These are phyloP conservation scores for Coelinius sp. DNA, from an alignment of 2,888 invertebrate species.

Conservation along the genomic window DNA sequence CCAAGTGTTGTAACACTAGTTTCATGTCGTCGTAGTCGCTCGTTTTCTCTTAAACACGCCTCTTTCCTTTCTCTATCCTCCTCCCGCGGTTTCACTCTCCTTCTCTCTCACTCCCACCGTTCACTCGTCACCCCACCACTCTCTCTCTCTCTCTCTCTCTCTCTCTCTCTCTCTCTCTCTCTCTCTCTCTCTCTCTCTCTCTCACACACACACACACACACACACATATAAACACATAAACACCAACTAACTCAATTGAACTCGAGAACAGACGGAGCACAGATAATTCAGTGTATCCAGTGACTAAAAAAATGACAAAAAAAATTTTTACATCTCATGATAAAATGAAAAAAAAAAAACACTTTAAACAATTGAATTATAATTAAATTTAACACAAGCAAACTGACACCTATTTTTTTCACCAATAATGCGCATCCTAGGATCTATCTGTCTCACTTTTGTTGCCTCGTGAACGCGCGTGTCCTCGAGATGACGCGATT, in stretches of 20 bases:
- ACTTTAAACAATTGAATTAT: not conserved
- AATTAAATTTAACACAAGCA: not conserved
- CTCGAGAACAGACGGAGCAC: too few species aligned
- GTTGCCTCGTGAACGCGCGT: conserved; percentile 46
- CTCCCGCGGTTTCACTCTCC: conserved; percentile 26
- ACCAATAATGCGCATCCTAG: not conserved
- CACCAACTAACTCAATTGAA: not conserved
- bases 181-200: conserved; percentile 12
- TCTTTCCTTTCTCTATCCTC: conserved; percentile 39
- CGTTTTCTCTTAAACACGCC: conserved; percentile 40
- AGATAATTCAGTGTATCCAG: not conserved
- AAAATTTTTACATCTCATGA: too few species aligned
- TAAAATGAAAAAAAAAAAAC: too few species aligned
- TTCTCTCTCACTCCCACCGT: conserved; percentile 11
- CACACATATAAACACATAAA: not conserved
- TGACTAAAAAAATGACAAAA: not conserved
- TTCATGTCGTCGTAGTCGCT: conserved; percentile 37
- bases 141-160: too few species aligned
- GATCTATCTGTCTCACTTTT: conserved; percentile 34
- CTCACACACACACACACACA: not conserved
- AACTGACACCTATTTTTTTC: not conserved
- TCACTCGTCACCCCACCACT: conserved; percentile 7
- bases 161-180: conserved; percentile 33
- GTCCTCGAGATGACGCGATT: conserved; percentile 46
- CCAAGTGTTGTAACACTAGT: conserved; percentile 26